Conservation (phyloP, 2,888 invertebrate genomes). For the Tipula confusa region DNA sequence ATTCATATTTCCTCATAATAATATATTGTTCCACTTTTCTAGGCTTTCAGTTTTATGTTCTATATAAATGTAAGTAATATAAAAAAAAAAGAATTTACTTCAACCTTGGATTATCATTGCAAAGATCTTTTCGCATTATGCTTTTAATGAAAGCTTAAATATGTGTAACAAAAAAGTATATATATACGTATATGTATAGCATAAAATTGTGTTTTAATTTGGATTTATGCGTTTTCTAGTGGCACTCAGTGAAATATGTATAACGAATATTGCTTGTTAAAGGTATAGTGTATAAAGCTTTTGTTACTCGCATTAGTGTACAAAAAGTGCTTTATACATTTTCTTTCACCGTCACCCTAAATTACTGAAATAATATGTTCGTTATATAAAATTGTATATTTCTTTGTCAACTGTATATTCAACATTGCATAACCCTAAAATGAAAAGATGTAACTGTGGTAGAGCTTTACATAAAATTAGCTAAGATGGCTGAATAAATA, state of each 20-base stretch:
- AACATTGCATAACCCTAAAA: too few relatives aligned
- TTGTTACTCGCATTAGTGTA: too few relatives aligned
- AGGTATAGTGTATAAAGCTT: too few relatives aligned
- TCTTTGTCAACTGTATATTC: too few relatives aligned
- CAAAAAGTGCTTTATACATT: too few relatives aligned
- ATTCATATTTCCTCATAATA: too few relatives aligned
- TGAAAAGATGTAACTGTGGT: too few relatives aligned
- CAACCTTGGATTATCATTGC: not conserved
- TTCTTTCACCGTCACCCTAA: too few relatives aligned
- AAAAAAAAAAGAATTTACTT: not conserved
- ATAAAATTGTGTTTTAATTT: conserved; percentile 3
- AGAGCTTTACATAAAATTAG: too few relatives aligned
- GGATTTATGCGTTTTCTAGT: conserved; percentile 3
- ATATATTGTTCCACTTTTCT: conserved; percentile 7
- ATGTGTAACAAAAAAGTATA: not conserved
- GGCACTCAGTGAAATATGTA: not conserved
- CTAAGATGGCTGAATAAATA: too few relatives aligned
- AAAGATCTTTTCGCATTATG: not conserved
- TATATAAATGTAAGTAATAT: not conserved
- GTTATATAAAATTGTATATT: too few relatives aligned
- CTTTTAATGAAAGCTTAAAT: conserved; percentile 9
- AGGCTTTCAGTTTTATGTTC: conserved; percentile 16
- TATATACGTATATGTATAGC: not conserved
- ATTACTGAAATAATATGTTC: too few relatives aligned
- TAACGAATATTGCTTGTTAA: not conserved